Conservation (phyloP, 2,113 vertebrate species). For the Zingel zingel region DNA sequence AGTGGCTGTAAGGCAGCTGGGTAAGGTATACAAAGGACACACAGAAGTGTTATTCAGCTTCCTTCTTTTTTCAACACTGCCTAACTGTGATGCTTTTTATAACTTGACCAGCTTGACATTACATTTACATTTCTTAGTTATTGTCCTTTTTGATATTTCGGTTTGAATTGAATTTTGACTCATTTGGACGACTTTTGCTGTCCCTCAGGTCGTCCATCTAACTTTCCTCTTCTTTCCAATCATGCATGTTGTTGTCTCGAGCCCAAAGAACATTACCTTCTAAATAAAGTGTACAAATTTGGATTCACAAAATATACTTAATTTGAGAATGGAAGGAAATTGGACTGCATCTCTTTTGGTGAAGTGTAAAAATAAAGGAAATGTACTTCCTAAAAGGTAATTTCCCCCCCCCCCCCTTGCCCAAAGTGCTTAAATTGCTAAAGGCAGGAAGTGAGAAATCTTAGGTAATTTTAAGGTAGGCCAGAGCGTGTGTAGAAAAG, state of each 20-base stretch:
- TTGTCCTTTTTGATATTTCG: not conserved
- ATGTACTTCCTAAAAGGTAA: slow-evolving; percentile 35
- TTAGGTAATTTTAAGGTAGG: slow-evolving; percentile 32
- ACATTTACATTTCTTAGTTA: not conserved
- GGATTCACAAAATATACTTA: slow-evolving; percentile 25
- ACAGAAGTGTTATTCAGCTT: not conserved
- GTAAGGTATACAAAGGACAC: not conserved
- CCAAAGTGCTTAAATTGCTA: slow-evolving; percentile 51
- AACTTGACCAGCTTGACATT: not conserved
- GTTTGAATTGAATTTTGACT: not conserved
- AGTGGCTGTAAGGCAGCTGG: not conserved
- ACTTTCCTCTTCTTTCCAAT: slow-evolving; percentile 9
- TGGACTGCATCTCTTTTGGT: slow-evolving; percentile 22
- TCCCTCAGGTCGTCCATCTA: not conserved
- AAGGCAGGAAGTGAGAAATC: slow-evolving; percentile 13
- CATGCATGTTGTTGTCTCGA: not conserved
- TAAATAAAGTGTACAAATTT: not conserved
- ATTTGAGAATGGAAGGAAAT: slow-evolving; percentile 55
- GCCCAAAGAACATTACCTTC: slow-evolving; percentile 23
- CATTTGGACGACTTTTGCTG: not conserved
- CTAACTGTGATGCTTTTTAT: not conserved
- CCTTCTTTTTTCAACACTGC: not conserved
- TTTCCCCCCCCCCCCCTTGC: not conserved
- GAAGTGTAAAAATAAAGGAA: slow-evolving; percentile 37
- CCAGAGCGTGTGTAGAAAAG: slow-evolving; percentile 1